Base-by-base conservation (phyloP, 2,113 vertebrate species). In the Diphyllodes magnificus region DNA sequence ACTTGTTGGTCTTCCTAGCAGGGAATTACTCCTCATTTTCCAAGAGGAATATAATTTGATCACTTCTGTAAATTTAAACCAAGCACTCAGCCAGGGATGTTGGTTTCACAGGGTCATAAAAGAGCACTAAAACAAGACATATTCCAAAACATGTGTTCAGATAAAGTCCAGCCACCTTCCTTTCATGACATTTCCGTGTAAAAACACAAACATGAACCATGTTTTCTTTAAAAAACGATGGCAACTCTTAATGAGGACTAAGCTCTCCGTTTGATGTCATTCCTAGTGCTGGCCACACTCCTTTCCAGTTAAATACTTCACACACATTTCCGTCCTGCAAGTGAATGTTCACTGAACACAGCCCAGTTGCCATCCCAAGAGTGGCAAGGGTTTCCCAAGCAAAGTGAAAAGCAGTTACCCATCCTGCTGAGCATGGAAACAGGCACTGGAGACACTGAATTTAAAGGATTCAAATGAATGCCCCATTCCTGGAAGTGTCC, bases 271-370 rank as follows among this genome's bases (percentile, higher is more conserved):
- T 35, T 14, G 56, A 57, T 35, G 33, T 57, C 56, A 57, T 35
- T 57, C 56, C 33, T 57, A 57, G 56, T 57, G 56, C 56, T 57
- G 21, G 33, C 33, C 33, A n/a, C 21, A 23, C 33, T 57, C 33
- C 56, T 35, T 35, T 57, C 13, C 56, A 23, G 22, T 23, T 35
- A 57, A 57, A 23, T 57, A 57, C 14, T 23, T 57, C 33, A 35
- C 33, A 57, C 21, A 57, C 33, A 35, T 35, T 35, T 35, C 21
- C 56, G 22, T 57, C 22, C 33, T 57, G 56, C 21, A 15, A 57
- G 14, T 5, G 35, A 21, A 20, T 1, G 15, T 35, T 65, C 20
- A n/a, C 1, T 1, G 25, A 31, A 70, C 15, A 44, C 1, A n/a
- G 30, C 19, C 30, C 31, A n/a, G 10, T 3, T 35, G 24, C 27